phyloP scores from a whole-genome alignment of 2,797 vertebrate genomes.

The Aphelocoma californica region DNA sequence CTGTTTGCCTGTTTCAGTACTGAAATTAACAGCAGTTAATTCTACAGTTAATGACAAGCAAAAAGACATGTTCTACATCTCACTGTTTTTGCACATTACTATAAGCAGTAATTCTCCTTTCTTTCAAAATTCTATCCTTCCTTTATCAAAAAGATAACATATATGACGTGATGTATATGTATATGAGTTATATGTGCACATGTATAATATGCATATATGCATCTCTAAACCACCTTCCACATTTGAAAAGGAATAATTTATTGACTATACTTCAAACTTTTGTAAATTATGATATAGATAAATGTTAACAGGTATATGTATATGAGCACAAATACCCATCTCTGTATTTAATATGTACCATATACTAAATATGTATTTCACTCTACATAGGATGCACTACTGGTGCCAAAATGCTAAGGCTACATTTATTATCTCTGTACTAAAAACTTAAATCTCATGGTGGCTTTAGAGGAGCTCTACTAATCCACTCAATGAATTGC shows the following conservation, averaged over 20 bases:
- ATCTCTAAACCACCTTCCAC: background rate
- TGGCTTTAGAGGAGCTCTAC: background rate
- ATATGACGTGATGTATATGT: background rate
- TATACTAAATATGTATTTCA: background rate
- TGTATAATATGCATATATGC: background rate
- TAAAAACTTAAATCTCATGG: background rate
- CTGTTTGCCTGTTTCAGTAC: background rate
- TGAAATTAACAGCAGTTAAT: background rate
- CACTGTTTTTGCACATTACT: background rate
- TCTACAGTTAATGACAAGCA: background rate
- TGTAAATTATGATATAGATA: background rate
- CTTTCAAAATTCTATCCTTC: background rate
- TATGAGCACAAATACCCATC: background rate
- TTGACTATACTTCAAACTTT: background rate
- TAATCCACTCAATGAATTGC: background rate
- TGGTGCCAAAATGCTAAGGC: background rate
- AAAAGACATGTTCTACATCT: background rate
- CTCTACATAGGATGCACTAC: accelerated
- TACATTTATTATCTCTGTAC: background rate
- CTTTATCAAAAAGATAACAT: background rate
- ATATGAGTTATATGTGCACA: background rate
- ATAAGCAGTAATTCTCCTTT: background rate
- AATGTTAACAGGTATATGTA: background rate
- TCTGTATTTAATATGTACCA: background rate
- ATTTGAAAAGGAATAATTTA: background rate